These are phyloP conservation scores for Clanis bilineata DNA, from an alignment of 2,888 invertebrate species.

Conservation along the genomic window DNA sequence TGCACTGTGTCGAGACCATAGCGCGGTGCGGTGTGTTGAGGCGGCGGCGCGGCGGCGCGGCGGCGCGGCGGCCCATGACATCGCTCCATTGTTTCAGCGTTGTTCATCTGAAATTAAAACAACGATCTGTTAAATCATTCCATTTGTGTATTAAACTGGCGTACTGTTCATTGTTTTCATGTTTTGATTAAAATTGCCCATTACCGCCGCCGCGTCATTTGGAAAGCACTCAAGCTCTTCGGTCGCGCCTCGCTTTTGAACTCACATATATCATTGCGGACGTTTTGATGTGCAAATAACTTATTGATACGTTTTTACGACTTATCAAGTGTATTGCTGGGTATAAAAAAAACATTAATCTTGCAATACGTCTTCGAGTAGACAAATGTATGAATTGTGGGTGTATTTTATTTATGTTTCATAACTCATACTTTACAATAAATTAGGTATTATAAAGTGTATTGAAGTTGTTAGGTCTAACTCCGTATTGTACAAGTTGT, in stretches of 20 bases:
- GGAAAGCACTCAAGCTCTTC: conserved; percentile 33
- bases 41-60: not conserved
- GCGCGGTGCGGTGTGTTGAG: too few relatives aligned
- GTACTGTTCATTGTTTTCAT: conserved; percentile 34
- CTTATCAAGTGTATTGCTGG: not conserved
- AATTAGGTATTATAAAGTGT: too few relatives aligned
- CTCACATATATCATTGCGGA: not conserved
- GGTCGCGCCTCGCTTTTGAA: not conserved
- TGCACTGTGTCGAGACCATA: not conserved
- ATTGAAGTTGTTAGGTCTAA: not conserved
- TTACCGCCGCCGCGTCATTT: conserved; percentile 21
- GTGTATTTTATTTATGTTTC: not conserved
- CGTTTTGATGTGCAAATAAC: not conserved
- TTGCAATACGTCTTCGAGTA: not conserved
- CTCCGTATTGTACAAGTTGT: not conserved
- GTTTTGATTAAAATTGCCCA: conserved; percentile 30
- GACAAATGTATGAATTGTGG: not conserved
- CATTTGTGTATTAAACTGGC: conserved; percentile 24
- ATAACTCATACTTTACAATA: not conserved
- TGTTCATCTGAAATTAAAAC: conserved; percentile 14
- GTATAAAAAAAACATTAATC: not conserved
- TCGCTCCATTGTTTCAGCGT: conserved; percentile 9
- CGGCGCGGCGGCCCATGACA: not conserved
- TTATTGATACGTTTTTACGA: conserved; percentile 1
- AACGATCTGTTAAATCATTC: conserved; percentile 24